Conservation (phyloP, 2,888 invertebrate genomes). For the Apantesis nais region DNA sequence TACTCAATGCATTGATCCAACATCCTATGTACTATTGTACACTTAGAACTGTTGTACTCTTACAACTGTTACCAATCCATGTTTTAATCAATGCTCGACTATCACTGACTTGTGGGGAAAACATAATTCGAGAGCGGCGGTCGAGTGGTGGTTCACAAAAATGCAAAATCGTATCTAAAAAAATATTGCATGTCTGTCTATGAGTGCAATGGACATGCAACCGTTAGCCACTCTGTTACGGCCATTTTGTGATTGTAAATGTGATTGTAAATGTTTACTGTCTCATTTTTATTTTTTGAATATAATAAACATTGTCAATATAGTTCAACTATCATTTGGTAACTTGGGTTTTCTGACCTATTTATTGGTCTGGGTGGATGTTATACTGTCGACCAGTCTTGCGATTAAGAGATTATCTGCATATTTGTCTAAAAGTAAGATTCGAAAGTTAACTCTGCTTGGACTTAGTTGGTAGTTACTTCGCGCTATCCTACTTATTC, state of each 20-base stretch:
- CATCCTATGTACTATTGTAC: neutral
- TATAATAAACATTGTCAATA: neutral
- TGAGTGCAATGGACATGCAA: neutral
- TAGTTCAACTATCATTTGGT: neutral
- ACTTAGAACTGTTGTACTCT: too few relatives aligned
- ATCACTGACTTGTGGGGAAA: neutral
- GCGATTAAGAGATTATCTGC: neutral
- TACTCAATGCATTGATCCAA: neutral
- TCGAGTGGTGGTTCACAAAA: neutral
- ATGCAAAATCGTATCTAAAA: neutral
- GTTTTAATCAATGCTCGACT: neutral
- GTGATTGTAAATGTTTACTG: neutral
- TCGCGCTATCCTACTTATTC: neutral
- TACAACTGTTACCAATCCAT: neutral
- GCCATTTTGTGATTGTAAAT: neutral
- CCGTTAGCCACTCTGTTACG: neutral
- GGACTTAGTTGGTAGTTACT: neutral
- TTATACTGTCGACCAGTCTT: neutral
- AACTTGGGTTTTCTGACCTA: neutral
- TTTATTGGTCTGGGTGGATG: neutral
- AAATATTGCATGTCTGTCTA: conserved; percentile 1
- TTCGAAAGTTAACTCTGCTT: neutral
- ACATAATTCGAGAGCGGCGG: conserved; percentile 1
- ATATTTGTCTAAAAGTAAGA: neutral
- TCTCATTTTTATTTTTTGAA: neutral